Base-by-base conservation (phyloP, 2,888 invertebrate genomes). In the Synanthedon formicaeformis region DNA sequence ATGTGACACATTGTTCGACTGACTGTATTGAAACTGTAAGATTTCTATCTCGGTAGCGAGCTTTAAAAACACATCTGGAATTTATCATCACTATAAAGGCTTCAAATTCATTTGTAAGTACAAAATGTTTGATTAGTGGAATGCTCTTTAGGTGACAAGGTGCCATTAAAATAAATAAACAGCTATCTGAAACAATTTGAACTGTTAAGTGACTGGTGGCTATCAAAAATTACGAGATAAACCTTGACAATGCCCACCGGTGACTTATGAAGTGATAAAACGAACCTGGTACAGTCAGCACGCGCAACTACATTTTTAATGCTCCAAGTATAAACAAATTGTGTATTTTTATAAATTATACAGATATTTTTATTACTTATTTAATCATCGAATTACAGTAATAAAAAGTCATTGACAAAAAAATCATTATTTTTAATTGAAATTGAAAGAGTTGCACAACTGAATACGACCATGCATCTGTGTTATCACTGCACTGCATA, bases 171-270 rank as follows among this genome's bases (percentile, higher is more conserved):
- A 82, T 83, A 83, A 86, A 85, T 82, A 84, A 81, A 78, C 71
- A 67, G 69, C 76, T 74, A 78, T 81, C 74, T 61, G 66, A 76
- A 83, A 81, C 84, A 77, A 82, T 84, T 80, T 77, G 72, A 78
- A 81, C 85, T 84, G 86, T 84, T 84, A 87, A 87, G 86, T 87
- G 83, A 78, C 79, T 78, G 66, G 75, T 75, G 78, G 71, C 76
- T 85, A 87, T 87, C 87, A 86, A 84, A 86, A 86, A 87, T 87
- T 87, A 87, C 81, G 60, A 71, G 87, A 87, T 87, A 85, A 80
- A 63, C 61, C 58, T 60, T 67, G 73, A 83, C 84, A 85, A 85
- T 78, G 79, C 75, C 68, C 61, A 67, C 57, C 61, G 64, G 84
- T 87, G 81, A 87, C 83, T 83, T 87, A 87, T 84, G 87, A 87